Percentiles rank a stretch among this genome's conserved stretches.
Conservation (phyloP, 2,113 vertebrate species). For the Bettongia penicillata region DNA sequence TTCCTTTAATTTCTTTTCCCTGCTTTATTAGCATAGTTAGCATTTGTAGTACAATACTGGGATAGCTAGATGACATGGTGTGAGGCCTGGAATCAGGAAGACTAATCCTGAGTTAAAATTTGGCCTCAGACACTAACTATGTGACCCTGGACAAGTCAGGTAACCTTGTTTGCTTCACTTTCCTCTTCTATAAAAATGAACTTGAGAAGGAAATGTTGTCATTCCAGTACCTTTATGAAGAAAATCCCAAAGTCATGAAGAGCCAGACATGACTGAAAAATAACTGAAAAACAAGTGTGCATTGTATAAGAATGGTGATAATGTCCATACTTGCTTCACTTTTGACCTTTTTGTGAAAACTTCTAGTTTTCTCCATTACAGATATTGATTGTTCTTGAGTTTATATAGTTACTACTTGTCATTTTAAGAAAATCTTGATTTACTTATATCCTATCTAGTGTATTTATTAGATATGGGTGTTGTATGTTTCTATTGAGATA, state of each 20-base stretch:
- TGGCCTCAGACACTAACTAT: too few species aligned
- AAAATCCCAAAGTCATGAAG: too few species aligned
- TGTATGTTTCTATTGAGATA: not conserved
- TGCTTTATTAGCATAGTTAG: not conserved
- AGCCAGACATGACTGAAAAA: too few species aligned
- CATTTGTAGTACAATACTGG: not conserved
- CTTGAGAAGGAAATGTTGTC: too few species aligned
- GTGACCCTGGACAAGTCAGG: too few species aligned
- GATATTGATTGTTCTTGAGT: not conserved
- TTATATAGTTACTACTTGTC: not conserved
- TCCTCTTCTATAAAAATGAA: too few species aligned
- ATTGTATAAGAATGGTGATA: not conserved
- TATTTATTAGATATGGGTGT: not conserved
- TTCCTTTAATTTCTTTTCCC: not conserved
- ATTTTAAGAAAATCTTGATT: not conserved
- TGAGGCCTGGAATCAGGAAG: too few species aligned
- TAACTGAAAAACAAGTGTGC: not conserved
- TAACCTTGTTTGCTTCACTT: too few species aligned
- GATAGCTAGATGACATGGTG: too few species aligned
- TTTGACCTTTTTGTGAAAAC: not conserved
- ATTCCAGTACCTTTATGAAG: too few species aligned
- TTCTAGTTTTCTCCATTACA: not conserved
- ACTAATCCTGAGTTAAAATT: too few species aligned
- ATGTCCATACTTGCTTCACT: not conserved
- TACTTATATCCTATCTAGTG: not conserved